A percentile compares a stretch with the other conserved stretches of the same genome.
phyloP scores from a whole-genome alignment of 2,113 vertebrate genomes.

The Mola mola region DNA sequence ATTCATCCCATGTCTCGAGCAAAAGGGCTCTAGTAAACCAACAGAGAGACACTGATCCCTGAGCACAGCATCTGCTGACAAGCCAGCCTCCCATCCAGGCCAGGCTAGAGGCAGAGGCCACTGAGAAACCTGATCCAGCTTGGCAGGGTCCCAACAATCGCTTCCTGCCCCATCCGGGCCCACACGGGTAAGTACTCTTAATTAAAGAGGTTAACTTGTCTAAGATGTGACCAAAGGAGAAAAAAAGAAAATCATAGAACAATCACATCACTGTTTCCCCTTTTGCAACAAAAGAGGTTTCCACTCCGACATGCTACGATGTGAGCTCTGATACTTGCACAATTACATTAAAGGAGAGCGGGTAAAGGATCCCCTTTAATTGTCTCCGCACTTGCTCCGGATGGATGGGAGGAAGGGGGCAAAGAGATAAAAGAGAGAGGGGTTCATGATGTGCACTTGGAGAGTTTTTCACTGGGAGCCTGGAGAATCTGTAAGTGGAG shows the following conservation, averaged over 20 bases:
- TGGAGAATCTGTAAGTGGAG: slow-evolving; percentile 64
- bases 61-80: slow-evolving; percentile 87
- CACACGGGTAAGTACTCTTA: slow-evolving; percentile 82
- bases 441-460: slow-evolving; percentile 58
- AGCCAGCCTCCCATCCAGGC: slow-evolving; percentile 82
- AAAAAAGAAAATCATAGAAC: slow-evolving; percentile 59
- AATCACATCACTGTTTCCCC: slow-evolving; percentile 74
- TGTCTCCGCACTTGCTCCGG: slow-evolving; percentile 65
- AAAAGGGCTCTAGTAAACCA: slow-evolving; percentile 76
- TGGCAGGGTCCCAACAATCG: slow-evolving; percentile 80
- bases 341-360: slow-evolving; percentile 69
- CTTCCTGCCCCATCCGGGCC: slow-evolving; percentile 81
- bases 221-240: slow-evolving; percentile 74
- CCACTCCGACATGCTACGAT: slow-evolving; percentile 64
- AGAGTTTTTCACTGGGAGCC: slow-evolving; percentile 47
- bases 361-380: slow-evolving; percentile 67
- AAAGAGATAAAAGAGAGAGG: slow-evolving; percentile 39
- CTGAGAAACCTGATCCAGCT: slow-evolving; percentile 83
- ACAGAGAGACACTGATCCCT: slow-evolving; percentile 80
- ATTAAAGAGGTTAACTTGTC: slow-evolving; percentile 85
- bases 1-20: slow-evolving; percentile 70
- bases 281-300: slow-evolving; percentile 65
- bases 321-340: slow-evolving; percentile 72
- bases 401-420: slow-evolving; percentile 42
- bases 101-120: slow-evolving; percentile 73